Evolutionary conservation across 37 sponge, comb jelly and placozoan genomes (phyloP), one percentile per base, ranked within the genome.

Genomic region (Agelas oroides): DNA sequence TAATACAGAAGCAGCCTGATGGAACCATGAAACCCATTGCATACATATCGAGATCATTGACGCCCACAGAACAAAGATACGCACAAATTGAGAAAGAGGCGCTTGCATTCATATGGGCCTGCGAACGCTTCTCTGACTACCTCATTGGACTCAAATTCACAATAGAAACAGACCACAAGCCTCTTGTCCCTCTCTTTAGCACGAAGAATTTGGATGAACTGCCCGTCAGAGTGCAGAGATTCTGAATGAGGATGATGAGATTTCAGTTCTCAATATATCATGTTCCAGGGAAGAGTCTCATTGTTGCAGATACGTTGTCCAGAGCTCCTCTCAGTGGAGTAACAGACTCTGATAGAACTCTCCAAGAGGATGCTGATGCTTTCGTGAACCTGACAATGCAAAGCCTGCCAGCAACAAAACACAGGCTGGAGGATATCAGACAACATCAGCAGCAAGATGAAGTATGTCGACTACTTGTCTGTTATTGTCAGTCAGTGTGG

Each of bases 221-320:
- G 24, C 23, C 70, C n/a, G n/a, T n/a, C 25, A n/a, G 83, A 58
- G 71, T 85, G 16, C 92, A 86, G 67, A 54, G 83, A 35, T 86
- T 91, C 65, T n/a, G n/a, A n/a, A n/a, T n/a, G n/a, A n/a, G n/a
- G n/a, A n/a, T n/a, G n/a, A n/a, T n/a, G n/a, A n/a, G 37, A 72
- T 28, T 30, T 91, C 27, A 71, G 86, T 86, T 76, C 72, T 76
- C 83, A 34, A 84, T 84, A n/a, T 66, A 67, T 21, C 86, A 90
- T 68, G 83, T 91, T 5, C 83, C 87, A 37, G 92, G 92, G 1
- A 77, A 78, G 56, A 66, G 84, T 3, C 74, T 89, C 2, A 20
- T n/a, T 20, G 70, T 76, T 46, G 87, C 92, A 40, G 87, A 91
- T 70, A 28, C 79, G 19, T 56, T 91, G 20, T 91, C 92, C 20